Evolutionary conservation across 2,888 invertebrate genomes (phyloP), one percentile per base, ranked within the genome.

Genomic region (Polydrusus cervinus): DNA sequence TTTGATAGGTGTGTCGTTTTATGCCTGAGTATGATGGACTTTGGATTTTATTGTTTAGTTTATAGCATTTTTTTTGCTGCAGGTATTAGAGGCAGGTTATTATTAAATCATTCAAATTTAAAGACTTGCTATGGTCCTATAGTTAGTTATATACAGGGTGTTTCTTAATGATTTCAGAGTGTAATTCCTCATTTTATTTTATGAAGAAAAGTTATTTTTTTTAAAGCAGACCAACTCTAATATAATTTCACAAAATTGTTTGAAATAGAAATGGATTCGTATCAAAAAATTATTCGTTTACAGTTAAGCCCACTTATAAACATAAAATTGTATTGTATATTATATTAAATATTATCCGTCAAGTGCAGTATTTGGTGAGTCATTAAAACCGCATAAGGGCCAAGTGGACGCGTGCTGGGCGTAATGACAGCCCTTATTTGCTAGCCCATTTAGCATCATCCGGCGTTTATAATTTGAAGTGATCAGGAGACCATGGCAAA

Each of bases 301-400:
- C 5, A 25, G 3, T 3, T 25, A 25, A 5, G 25, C 25, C 25
- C 25, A 25, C 5, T 25, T 25, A 25, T 25, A 5, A 25, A 25
- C 5, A 25, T 25, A 25, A 25, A 25, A 25, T 25, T 25, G 25
- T 25, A 25, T 25, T 1, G 25, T 25, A 25, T 1, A 25, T 25
- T 25, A 25, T 25, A 25, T 25, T 25, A 16, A 55, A 55, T 55
- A 55, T 14, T 30, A 34, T 9, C n/a, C 34, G 55, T 55, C 55
- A 34, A 55, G 34, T 55, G 14, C 55, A 49, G 80, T 82, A 83
- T 84, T 84, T 83, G 82, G 83, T 83, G 80, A 80, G 82, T 83
- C 82, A 83, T 83, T 83, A 82, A 82, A 82, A 82, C 83, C 83
- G 77, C 82, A 81, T 83, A 79, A 82, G 79, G 75, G 79, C 74